Evolutionary conservation across 2,113 vertebrate species (phyloP).

Genomic region (Sinocyclocheilus anshuiensis): DNA sequence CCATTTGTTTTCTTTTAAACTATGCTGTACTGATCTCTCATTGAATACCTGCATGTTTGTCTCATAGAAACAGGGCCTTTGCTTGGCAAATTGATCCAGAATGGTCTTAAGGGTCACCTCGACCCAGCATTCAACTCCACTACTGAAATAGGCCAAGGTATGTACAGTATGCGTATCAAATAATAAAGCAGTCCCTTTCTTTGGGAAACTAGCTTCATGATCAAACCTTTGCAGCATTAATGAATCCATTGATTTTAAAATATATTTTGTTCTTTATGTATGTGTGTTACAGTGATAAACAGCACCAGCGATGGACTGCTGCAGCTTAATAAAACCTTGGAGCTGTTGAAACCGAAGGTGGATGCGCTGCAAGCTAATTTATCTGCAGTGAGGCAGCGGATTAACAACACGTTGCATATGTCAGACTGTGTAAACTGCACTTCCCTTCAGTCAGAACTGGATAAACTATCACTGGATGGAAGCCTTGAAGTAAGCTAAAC

Average conservation of each 20-base stretch:
- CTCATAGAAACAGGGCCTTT: constrained; percentile 71
- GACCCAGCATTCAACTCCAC: constrained; percentile 58
- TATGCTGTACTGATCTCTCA: not conserved
- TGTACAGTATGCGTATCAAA: not conserved
- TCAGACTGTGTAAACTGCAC: constrained; percentile 1
- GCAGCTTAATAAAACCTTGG: constrained; percentile 54
- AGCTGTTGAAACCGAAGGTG: constrained; percentile 63
- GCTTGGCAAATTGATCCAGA: constrained; percentile 72
- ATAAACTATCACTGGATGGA: constrained; percentile 33
- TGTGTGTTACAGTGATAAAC: constrained; percentile 58
- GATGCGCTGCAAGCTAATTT: constrained; percentile 59
- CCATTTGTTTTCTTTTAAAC: not conserved
- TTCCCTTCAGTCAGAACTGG: not conserved
- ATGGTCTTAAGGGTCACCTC: not conserved
- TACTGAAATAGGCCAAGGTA: constrained; percentile 65
- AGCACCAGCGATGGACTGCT: constrained; percentile 47
- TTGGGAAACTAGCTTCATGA: not conserved
- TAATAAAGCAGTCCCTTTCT: not conserved
- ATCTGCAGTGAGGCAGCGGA: constrained; percentile 39
- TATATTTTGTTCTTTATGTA: not conserved
- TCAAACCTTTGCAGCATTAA: not conserved
- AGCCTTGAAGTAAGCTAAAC: constrained; percentile 68
- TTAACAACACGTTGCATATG: constrained; percentile 63
- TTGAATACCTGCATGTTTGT: not conserved
- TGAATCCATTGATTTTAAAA: not conserved